These are phyloP conservation scores for Pteropus rufus DNA, from an alignment of 2,797 vertebrate genomes.

Conservation along the genomic window DNA sequence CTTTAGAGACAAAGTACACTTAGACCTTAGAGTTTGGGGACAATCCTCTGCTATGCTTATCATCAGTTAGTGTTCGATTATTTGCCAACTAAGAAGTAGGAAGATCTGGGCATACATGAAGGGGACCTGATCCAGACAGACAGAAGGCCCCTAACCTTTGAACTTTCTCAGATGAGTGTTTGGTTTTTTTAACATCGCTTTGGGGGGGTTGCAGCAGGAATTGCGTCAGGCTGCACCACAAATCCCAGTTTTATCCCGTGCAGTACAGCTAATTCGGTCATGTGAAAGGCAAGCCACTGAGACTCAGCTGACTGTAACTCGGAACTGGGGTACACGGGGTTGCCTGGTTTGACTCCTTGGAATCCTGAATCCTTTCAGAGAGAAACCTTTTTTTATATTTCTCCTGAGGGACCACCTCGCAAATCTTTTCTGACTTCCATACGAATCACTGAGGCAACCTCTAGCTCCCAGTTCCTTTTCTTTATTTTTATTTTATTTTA, in stretches of 20 bases:
- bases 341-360: neutral
- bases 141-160: neutral
- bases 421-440: neutral
- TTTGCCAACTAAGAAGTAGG: neutral
- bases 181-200: neutral
- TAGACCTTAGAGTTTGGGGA: neutral
- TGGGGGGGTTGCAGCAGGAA: neutral
- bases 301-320: neutral
- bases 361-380: neutral
- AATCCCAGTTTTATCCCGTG: neutral
- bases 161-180: neutral
- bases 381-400: neutral
- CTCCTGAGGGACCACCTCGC: neutral
- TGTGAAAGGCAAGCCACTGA: neutral
- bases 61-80: neutral
- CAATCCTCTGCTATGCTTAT: fast-evolving
- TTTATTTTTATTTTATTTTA: too few species aligned
- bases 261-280: fast-evolving
- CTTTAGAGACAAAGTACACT: neutral
- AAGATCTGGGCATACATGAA: neutral
- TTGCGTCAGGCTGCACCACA: fast-evolving
- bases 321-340: neutral
- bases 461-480: neutral
- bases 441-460: neutral
- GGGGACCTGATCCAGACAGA: neutral